phyloP scores from a whole-genome alignment of 2,113 vertebrate genomes.

The Genyomyrus donnyi region DNA sequence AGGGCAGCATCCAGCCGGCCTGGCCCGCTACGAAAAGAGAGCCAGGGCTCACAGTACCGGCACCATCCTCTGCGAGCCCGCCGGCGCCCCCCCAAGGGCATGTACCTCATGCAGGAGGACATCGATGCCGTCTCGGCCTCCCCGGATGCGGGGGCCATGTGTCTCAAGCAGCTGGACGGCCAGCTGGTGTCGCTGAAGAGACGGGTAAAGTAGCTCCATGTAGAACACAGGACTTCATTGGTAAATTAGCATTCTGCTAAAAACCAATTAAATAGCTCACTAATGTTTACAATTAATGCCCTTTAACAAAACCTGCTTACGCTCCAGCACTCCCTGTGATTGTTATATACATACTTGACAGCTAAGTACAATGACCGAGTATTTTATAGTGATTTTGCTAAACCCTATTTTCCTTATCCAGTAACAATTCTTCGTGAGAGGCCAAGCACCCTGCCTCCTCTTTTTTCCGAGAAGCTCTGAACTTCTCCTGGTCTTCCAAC shows the following conservation, averaged over 20 bases:
- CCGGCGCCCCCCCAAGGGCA: slow-evolving; percentile 90
- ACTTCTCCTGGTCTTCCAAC: slow-evolving; percentile 23
- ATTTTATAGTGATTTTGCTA: background rate
- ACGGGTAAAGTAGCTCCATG: slow-evolving; percentile 60
- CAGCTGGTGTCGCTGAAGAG: slow-evolving; percentile 88
- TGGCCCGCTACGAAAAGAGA: slow-evolving; percentile 71
- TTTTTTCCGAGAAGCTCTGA: background rate
- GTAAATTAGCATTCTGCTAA: background rate
- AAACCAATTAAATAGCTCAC: background rate
- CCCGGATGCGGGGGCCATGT: slow-evolving; percentile 69
- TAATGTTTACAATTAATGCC: background rate
- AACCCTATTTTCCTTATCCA: background rate
- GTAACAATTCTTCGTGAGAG: background rate
- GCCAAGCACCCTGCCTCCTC: background rate
- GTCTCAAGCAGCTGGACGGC: slow-evolving; percentile 84
- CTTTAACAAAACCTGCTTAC: background rate
- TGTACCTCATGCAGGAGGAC: slow-evolving; percentile 86
- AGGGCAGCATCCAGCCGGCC: slow-evolving; percentile 46
- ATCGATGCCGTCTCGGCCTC: slow-evolving; percentile 80
- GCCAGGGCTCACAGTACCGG: slow-evolving; percentile 71
- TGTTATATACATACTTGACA: background rate
- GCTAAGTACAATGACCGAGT: background rate
- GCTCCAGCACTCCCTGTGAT: background rate
- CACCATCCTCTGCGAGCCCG: slow-evolving; percentile 77
- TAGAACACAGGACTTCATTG: background rate